Evolutionary conservation across 2,113 vertebrate species (phyloP).

Genomic region (Panthera leo): DNA sequence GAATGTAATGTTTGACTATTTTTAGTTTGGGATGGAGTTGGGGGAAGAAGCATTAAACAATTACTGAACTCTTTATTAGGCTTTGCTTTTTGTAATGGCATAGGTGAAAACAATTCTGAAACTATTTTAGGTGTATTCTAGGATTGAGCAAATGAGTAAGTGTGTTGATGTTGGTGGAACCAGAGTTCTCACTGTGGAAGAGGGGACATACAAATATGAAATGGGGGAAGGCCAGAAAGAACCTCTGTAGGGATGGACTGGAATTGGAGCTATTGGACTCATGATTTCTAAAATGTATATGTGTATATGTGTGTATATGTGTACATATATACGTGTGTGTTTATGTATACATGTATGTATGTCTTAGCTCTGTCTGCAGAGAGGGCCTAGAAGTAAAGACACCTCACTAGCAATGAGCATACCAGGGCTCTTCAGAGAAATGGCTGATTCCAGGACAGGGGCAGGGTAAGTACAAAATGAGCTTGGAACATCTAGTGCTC

Average conservation of each 20-base stretch:
- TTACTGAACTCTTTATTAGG: neutral
- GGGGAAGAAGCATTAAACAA: neutral
- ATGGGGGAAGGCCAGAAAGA: neutral
- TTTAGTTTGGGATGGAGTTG: neutral
- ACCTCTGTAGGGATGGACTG: neutral
- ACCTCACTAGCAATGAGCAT: neutral
- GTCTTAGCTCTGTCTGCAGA: neutral
- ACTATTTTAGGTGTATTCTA: neutral
- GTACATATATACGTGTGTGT: neutral
- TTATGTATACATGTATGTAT: neutral
- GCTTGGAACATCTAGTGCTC: neutral
- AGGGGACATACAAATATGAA: neutral
- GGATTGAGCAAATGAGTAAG: neutral
- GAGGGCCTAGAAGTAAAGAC: neutral
- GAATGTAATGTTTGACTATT: neutral
- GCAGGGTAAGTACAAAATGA: neutral
- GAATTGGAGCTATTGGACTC: neutral
- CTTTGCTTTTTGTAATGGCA: conserved; percentile 19
- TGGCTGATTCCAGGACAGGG: neutral
- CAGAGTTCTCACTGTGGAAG: neutral
- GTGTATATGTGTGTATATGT: neutral
- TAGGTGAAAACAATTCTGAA: neutral
- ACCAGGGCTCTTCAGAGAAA: conserved; percentile 16
- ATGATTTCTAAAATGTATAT: neutral
- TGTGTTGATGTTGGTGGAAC: neutral